Evolutionary conservation across 2,113 vertebrate genomes (phyloP), one percentile per base, ranked within the genome.

Genomic region (Barbus barbus): DNA sequence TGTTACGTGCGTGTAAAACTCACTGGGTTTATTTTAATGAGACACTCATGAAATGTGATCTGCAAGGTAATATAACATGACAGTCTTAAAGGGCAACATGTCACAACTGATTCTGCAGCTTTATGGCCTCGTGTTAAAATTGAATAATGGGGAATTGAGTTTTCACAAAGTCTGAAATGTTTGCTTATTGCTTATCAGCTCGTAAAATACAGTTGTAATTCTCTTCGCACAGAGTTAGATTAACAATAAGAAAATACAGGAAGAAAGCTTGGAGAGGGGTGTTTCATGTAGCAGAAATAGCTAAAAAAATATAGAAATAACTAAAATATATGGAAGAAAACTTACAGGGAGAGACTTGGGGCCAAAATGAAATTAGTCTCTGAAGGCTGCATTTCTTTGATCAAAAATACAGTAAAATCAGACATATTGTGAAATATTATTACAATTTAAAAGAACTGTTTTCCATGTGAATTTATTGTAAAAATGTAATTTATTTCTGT

Each of bases 61-160:
- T 81, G 60, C 14, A 3, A 48, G 73, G 83, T 87, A 87, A 86
- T 86, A 41, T 26, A 89, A 89, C 81, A 72, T 51, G 28, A 38
- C 13, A 65, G 86, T 73, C 82, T 90, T 71, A 93, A 93, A 93
- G 92, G 92, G 89, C 90, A 93, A 90, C 85, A 87, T 90, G 91
- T 91, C 89, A 85, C 48, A 61, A 86, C 78, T 71, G 80, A 41
- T 72, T 24, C 51, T 69, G 74, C 5, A 16, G 51, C 22, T 85
- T 86, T 86, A 86, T 81, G 41, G 76, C 58, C 14, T 18, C 1
- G 18, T 24, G 81, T 83, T 88, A 86, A 83, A 85, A 56, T 18
- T 31, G 75, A 63, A 84, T 78, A 75, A 74, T 60, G 85, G 82
- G 65, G 85, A 79, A 83, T 67, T 44, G 85, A 88, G 74, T 86